Evolutionary conservation across 2,888 invertebrate genomes (phyloP), one percentile per base, ranked within the genome.

Genomic region (Ligdia adustata): DNA sequence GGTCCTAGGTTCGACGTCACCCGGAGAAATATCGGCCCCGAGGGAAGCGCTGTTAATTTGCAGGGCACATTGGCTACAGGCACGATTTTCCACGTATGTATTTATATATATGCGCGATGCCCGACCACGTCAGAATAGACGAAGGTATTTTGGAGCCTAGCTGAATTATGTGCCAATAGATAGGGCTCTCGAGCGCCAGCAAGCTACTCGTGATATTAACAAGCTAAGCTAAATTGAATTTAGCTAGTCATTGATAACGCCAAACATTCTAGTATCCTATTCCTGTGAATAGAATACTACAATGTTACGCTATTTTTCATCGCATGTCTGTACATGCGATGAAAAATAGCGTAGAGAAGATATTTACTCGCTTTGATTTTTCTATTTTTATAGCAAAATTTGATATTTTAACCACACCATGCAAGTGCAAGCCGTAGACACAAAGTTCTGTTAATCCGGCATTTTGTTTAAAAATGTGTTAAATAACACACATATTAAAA

Each of bases 31-130:
- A 89, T 89, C 83, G 83, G 80, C 79, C 86, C 69, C 80, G 68
- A 70, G 87, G 87, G 86, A 80, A 82, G 76, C 79, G 76, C 78
- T 82, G 88, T 87, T 88, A 82, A 88, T 88, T 89, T 86, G 80
- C 82, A 76, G 82, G 78, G 80, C 79, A 78, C 82, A 78, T 76
- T 77, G 73, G 75, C 75, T 72, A 75, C 77, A 72, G 72, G 69
- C 72, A 81, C 82, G 82, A 84, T 85, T 86, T 86, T 79, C 82
- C 77, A 80, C 79, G 71, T 82, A 77, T 68, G 68, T 75, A 50
- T 56, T 14, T 51, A 62, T 58, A n/a, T n/a, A 54, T 57, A 53
- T 57, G 41, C 55, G 55, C 51, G 51, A 51, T 32, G 56, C 41
- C 53, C 60, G 57, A 57, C 57, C 55, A 63, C 61, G 64, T 72